phyloP scores from a whole-genome alignment of 2,113 vertebrate genomes.

The Haliaeetus leucogaster region DNA sequence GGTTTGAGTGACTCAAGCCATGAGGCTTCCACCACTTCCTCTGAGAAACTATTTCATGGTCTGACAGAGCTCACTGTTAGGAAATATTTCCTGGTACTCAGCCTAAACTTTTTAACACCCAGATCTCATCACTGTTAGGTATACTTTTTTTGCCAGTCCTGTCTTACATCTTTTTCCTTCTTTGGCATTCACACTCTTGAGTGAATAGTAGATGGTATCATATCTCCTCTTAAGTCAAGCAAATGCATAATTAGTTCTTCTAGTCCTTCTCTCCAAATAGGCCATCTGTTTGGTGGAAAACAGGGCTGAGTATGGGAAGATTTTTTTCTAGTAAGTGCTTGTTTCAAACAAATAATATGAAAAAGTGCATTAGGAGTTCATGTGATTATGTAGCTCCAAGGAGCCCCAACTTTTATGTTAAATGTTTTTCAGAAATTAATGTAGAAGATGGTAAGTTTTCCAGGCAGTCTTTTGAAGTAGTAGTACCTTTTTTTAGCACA shows the following conservation, averaged over 20 bases:
- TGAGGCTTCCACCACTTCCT: slow-evolving; percentile 49
- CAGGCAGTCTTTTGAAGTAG: neutral
- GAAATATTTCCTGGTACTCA: slow-evolving; percentile 38
- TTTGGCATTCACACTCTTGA: slow-evolving; percentile 1
- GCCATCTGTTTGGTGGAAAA: slow-evolving; percentile 51
- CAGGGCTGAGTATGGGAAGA: neutral
- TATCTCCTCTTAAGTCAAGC: slow-evolving; percentile 32
- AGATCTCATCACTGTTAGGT: slow-evolving; percentile 40
- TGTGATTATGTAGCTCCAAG: neutral
- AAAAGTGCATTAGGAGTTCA: neutral
- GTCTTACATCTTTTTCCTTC: neutral
- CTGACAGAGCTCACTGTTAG: slow-evolving; percentile 13
- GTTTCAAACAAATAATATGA: neutral
- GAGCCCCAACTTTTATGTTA: neutral
- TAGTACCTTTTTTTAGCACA: neutral
- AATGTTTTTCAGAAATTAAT: neutral
- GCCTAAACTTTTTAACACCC: slow-evolving; percentile 35
- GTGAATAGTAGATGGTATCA: slow-evolving; percentile 11
- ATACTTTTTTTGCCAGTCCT: neutral
- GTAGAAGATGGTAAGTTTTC: neutral
- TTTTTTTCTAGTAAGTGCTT: neutral
- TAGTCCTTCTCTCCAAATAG: slow-evolving; percentile 31
- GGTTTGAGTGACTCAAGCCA: slow-evolving; percentile 48
- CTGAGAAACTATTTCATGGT: slow-evolving; percentile 29
- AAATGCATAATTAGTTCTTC: slow-evolving; percentile 46